Base-by-base conservation (phyloP, 1,140 invertebrate species). In the Melipona quadrifasciata region DNA sequence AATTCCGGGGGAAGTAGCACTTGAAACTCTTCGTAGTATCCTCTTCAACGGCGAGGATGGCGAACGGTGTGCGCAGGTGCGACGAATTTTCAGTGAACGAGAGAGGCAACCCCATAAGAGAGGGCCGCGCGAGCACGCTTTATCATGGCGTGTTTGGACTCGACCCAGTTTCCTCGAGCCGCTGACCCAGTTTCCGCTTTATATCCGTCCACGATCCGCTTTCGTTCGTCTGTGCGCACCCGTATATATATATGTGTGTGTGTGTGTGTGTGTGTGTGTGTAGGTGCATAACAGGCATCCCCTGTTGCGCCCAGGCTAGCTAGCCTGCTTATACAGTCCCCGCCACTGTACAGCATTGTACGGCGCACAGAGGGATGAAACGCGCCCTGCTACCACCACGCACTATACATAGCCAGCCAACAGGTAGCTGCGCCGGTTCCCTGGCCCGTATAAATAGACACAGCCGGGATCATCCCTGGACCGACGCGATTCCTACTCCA, bases 401-500 rank as follows among this genome's bases (percentile, higher is more conserved):
- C 67, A 39, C 86, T 83, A 68, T 87, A 73, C 76, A 87, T 55
- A 84, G 53, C 31, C 79, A 76, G 87, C 93, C 93, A 94, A 93
- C 93, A 94, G 93, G 93, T 94, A 93, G 93, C 92, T 88, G 90
- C 90, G 86, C 86, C 88, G 86, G 88, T 70, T 89, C 89, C 88
- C 89, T 86, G 88, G 91, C 84, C 90, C 88, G 84, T 92, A 93
- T 93, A 93, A 93, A 93, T 93, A 93, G 92, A 93, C 90, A 91
- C 90, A 92, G 89, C 92, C 90, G 90, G 91, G 92, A 93, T 93
- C 91, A 93, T 93, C 91, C 92, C 92, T 92, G 92, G 92, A 92
- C 91, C 86, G 89, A 82, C 86, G 82, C 85, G 88, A 78, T 87
- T 85, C 65, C 67, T 61, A 80, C 39, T 68, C 51, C 64, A 21